Evolutionary conservation across 2,888 invertebrate species (phyloP), one percentile per base, ranked within the genome.

Genomic region (Cetonia aurata): DNA sequence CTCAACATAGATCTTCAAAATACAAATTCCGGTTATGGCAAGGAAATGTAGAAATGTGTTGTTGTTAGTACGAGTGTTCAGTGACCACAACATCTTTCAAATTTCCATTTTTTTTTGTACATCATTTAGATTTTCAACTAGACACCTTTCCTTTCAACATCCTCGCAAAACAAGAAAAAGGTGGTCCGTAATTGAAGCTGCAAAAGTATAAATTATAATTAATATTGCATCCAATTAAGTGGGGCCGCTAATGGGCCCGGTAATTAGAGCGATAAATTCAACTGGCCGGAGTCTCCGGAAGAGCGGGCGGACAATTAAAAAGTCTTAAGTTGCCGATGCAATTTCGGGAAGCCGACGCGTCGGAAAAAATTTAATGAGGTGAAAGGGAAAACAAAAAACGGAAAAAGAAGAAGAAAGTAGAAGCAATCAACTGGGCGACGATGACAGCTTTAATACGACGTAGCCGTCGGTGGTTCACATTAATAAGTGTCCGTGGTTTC

Each of bases 291-390:
- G 52, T 52, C 52, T 13, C 48, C 31, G 50, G 62, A 50, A 62
- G 37, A 48, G 33, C 33, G 31, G 33, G 50, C 62, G 48, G 48
- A 62, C 62, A 62, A 62, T 62, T 62, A 62, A 50, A 62, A 62
- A 62, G 33, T 62, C 62, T 50, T 50, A 41, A 62, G 50, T 62
- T 62, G 62, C 50, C 37, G 62, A 62, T 62, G 62, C 62, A 48
- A 60, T 50, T 37, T 50, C 50, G 50, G 37, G 31, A 50, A 48
- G 12, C 31, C 48, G 13, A 8, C 48, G 62, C 48, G 62, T 12
- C 62, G 62, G 62, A 62, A 62, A 62, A 50, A 50, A 50, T 50
- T 62, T 62, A 62, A 62, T 50, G 62, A 62, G 62, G 62, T 50
- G 57, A 57, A 57, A 57, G 42, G 8, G 41, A 42, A 57, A 57